phyloP scores from a whole-genome alignment of 2,888 invertebrate species.

The Agapostemon virescens region DNA sequence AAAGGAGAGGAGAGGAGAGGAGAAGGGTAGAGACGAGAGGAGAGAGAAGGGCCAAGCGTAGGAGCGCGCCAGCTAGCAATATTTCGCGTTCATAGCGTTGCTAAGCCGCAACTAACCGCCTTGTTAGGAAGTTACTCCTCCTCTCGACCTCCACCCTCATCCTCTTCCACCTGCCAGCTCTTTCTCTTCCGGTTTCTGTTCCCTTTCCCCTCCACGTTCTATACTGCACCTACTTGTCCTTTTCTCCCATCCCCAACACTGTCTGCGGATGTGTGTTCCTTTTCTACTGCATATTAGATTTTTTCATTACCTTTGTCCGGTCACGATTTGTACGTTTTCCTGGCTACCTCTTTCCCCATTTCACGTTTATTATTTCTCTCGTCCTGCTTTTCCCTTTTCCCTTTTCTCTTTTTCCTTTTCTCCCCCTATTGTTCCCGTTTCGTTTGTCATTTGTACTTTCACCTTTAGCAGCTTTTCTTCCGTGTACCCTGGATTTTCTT shows the following conservation, averaged over 20 bases:
- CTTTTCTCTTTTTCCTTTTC: background rate
- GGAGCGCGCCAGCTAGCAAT: slow-evolving; percentile 67
- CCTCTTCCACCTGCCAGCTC: slow-evolving; percentile 49
- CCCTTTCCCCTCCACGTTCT: slow-evolving; percentile 22
- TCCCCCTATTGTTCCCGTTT: slow-evolving; percentile 15
- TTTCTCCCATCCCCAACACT: background rate
- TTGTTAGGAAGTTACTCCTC: slow-evolving; percentile 79
- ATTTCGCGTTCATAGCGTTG: slow-evolving; percentile 76
- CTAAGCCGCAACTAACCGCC: slow-evolving; percentile 79
- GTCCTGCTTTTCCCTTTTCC: slow-evolving; percentile 4
- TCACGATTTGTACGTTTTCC: slow-evolving; percentile 22
- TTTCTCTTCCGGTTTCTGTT: slow-evolving; percentile 56
- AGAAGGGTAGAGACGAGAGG: slow-evolving; percentile 16
- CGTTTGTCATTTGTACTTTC: slow-evolving; percentile 1
- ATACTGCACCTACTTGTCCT: slow-evolving; percentile 30
- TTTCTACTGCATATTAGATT: slow-evolving; percentile 44
- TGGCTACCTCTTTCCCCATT: slow-evolving; percentile 1
- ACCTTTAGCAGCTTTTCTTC: background rate
- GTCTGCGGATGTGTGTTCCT: slow-evolving; percentile 18
- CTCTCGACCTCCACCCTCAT: slow-evolving; percentile 59
- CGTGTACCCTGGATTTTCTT: background rate
- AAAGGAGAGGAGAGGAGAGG: slow-evolving; percentile 1
- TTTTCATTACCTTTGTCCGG: slow-evolving; percentile 46
- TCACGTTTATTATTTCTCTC: slow-evolving; percentile 32
- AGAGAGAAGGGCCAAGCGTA: slow-evolving; percentile 1